Conservation (phyloP, 2,797 vertebrate genomes). For the Oreonectes daqikongensis region DNA sequence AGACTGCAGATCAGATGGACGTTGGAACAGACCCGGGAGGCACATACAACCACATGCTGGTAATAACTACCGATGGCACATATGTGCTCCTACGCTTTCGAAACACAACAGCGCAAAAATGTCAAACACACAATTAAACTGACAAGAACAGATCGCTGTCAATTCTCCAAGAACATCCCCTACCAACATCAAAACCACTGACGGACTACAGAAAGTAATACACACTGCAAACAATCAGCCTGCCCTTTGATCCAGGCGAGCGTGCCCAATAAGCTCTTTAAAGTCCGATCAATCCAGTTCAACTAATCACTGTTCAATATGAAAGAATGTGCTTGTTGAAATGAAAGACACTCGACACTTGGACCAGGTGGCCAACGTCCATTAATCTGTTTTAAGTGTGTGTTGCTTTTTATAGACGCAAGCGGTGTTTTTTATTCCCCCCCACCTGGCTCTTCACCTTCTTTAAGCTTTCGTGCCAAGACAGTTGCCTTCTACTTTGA, state of each 20-base stretch:
- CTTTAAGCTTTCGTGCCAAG: slow-evolving; percentile 63
- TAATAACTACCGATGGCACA: slow-evolving; percentile 14
- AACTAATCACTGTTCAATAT: slow-evolving; percentile 8
- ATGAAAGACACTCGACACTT: slow-evolving; percentile 11
- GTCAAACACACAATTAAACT: slow-evolving; percentile 1
- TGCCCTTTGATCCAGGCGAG: slow-evolving; percentile 9
- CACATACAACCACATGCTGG: slow-evolving; percentile 6
- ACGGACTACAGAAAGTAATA: slow-evolving; percentile 20
- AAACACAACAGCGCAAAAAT: neutral
- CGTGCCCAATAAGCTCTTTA: neutral
- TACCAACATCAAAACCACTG: slow-evolving; percentile 17
- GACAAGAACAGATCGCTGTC: neutral
- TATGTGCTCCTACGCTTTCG: neutral
- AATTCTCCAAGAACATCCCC: slow-evolving; percentile 23
- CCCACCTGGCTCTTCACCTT: slow-evolving; percentile 45
- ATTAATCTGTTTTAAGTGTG: slow-evolving; percentile 8
- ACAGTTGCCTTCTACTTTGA: slow-evolving; percentile 57
- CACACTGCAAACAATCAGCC: slow-evolving; percentile 1
- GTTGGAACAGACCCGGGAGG: slow-evolving; percentile 14
- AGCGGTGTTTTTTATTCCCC: slow-evolving; percentile 20
- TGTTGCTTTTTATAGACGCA: slow-evolving; percentile 39
- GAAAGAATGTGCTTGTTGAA: slow-evolving; percentile 2
- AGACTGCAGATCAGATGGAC: slow-evolving; percentile 38
- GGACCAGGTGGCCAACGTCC: slow-evolving; percentile 26
- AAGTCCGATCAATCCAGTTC: slow-evolving; percentile 11